Evolutionary conservation across 2,888 invertebrate genomes (phyloP).

Genomic region (Tetheella fluctuosa): DNA sequence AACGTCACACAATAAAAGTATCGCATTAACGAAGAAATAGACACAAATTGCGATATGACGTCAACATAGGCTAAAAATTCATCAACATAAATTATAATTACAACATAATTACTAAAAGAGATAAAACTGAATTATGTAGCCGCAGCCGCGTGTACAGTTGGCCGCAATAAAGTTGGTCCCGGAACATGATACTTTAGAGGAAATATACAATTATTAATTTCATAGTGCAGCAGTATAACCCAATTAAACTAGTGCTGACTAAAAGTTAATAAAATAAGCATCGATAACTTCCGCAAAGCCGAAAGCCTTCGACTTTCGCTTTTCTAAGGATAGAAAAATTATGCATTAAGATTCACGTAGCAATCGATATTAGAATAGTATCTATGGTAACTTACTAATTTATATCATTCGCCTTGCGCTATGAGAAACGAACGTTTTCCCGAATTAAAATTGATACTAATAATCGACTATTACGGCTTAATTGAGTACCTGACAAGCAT

Average conservation of each 20-base stretch:
- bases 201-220: slow-evolving; percentile 45
- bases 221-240: slow-evolving; percentile 14
- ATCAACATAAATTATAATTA: slow-evolving; percentile 7
- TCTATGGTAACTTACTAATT: no score
- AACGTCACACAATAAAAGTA: neutral
- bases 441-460: no score
- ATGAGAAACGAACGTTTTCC: no score
- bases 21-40: neutral
- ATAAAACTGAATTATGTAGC: slow-evolving; percentile 10
- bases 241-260: slow-evolving; percentile 12
- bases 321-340: no score
- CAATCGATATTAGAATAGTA: no score
- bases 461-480: no score
- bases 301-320: no score
- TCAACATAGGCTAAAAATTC: neutral
- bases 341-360: no score
- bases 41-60: slow-evolving; percentile 2
- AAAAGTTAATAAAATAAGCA: neutral
- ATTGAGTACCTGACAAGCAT: no score
- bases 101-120: slow-evolving; percentile 7
- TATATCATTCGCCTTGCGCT: no score
- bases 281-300: neutral
- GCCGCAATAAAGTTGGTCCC: slow-evolving; percentile 17
- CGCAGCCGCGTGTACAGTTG: slow-evolving; percentile 15
- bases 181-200: slow-evolving; percentile 32